Evolutionary conservation across 2,888 invertebrate genomes (phyloP).

Genomic region (Deilephila elpenor): DNA sequence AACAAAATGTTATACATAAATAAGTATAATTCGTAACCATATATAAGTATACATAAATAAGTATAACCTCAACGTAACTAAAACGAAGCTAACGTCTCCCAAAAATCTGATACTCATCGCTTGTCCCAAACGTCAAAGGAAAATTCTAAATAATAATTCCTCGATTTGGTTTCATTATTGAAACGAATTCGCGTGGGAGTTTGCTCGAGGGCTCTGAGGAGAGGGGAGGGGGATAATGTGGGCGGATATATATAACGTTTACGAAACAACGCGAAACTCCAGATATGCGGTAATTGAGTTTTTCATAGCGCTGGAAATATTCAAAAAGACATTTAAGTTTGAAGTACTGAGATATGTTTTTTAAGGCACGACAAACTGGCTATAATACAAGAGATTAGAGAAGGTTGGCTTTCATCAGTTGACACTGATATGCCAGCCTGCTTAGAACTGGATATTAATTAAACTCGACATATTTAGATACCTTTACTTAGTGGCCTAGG

Average conservation of each 20-base stretch:
- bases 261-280: constrained; percentile 33
- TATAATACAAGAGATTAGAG: too few species aligned
- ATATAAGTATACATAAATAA: too few species aligned
- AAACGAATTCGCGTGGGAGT: background rate
- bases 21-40: too few species aligned
- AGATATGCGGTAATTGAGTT: constrained; percentile 34
- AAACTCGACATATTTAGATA: too few species aligned
- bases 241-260: constrained; percentile 10
- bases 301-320: constrained; percentile 4
- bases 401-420: too few species aligned
- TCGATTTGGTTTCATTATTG: constrained; percentile 13
- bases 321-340: constrained; percentile 14
- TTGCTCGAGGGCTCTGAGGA: background rate
- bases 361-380: too few species aligned
- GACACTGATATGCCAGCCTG: too few species aligned
- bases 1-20: background rate
- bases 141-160: background rate
- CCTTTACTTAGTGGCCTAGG: too few species aligned
- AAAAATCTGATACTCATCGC: background rate
- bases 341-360: background rate
- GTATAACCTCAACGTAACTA: too few species aligned
- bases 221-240: background rate
- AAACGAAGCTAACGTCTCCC: background rate
- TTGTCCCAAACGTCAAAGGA: background rate
- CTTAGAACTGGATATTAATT: too few species aligned